Conservation (phyloP, 2,797 vertebrate species). For the Myotis pilosus region DNA sequence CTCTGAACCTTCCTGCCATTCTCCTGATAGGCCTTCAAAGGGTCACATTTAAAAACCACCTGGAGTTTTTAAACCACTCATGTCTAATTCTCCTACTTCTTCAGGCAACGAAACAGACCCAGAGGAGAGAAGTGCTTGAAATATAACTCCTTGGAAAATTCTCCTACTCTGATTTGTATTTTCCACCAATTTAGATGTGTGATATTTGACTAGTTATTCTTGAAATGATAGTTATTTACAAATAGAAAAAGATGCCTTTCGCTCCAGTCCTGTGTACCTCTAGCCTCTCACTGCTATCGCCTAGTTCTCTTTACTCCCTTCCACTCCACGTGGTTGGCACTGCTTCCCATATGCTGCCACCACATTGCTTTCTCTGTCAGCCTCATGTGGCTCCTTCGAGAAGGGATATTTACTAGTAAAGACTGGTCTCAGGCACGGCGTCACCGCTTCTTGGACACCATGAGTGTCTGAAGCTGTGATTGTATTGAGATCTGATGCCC, state of each 20-base stretch:
- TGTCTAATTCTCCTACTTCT: not conserved
- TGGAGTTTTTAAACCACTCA: not conserved
- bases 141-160: not conserved
- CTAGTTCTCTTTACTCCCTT: not conserved
- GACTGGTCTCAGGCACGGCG: not conserved
- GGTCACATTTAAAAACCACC: not conserved
- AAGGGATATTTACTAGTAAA: not conserved
- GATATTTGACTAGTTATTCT: not conserved
- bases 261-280: not conserved
- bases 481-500: not conserved
- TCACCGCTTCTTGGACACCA: not conserved
- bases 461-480: not conserved
- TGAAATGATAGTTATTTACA: not conserved
- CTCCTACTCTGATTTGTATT: not conserved
- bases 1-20: not conserved
- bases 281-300: not conserved
- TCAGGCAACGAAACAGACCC: not conserved
- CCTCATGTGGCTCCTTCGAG: not conserved
- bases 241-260: not conserved
- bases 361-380: not conserved
- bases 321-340: accelerated
- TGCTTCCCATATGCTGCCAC: not conserved
- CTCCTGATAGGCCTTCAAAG: not conserved
- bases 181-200: not conserved
- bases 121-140: not conserved